A percentile compares a stretch with the other conserved stretches of the same genome.
These are phyloP conservation scores for Passer montanus DNA, from an alignment of 2,113 vertebrate genomes.

Conservation along the genomic window DNA sequence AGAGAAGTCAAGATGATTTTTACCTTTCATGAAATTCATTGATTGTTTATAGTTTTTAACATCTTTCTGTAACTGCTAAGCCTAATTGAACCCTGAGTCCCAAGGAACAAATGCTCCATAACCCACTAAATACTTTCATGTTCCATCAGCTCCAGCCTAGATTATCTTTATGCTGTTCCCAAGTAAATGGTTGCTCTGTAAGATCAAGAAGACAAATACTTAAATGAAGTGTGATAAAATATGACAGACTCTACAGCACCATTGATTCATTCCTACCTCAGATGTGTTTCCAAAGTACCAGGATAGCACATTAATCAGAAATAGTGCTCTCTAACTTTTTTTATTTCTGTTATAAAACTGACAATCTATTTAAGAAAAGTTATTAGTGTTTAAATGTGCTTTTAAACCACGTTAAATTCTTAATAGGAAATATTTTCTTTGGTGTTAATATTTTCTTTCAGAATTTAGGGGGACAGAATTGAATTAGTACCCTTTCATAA, in stretches of 20 bases:
- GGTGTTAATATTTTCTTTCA: background rate
- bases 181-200: background rate
- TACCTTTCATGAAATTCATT: background rate
- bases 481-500: background rate
- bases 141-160: background rate
- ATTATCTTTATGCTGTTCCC: background rate
- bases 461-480: background rate
- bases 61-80: background rate
- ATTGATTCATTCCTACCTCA: conserved; percentile 35
- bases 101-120: background rate
- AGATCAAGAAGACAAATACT: conserved; percentile 1
- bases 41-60: background rate
- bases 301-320: conserved; percentile 4
- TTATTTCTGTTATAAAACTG: background rate
- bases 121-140: background rate
- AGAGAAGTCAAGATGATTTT: background rate
- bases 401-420: background rate
- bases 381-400: background rate
- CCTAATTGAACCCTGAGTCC: background rate
- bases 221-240: conserved; percentile 6
- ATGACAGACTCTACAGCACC: background rate
- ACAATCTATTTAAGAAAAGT: conserved; percentile 2
- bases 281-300: conserved; percentile 13
- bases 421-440: background rate
- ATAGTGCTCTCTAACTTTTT: background rate